These are phyloP conservation scores for Eucidaris tribuloides DNA, from an alignment of 35 echinoderm and acorn worm species.

Conservation along the genomic window DNA sequence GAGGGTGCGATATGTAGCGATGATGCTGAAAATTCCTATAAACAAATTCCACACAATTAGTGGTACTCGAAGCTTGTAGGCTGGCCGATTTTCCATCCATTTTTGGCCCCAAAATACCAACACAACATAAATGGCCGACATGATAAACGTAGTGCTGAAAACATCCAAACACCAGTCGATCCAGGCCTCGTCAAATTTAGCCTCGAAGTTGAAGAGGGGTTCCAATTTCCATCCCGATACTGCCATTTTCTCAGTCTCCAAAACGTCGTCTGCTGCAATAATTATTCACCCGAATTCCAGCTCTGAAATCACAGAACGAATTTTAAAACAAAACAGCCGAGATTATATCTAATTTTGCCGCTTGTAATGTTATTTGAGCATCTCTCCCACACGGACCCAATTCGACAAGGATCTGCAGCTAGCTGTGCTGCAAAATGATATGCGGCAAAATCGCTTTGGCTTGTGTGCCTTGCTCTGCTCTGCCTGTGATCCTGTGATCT, in stretches of 20 bases:
- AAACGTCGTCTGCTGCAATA: too few relatives aligned
- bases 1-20: conserved; percentile 34
- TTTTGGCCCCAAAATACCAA: conserved; percentile 34
- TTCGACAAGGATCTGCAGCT: too few relatives aligned
- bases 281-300: too few relatives aligned
- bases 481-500: too few relatives aligned
- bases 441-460: too few relatives aligned
- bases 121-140: conserved; percentile 56
- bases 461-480: too few relatives aligned
- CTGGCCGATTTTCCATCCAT: conserved; percentile 55
- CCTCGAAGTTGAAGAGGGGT: background rate
- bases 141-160: conserved; percentile 37
- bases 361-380: too few relatives aligned
- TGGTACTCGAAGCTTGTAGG: conserved; percentile 49
- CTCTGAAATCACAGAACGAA: too few relatives aligned
- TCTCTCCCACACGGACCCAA: too few relatives aligned
- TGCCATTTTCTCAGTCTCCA: conserved; percentile 23
- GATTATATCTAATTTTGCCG: too few relatives aligned
- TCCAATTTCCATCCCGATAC: background rate
- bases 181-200: background rate
- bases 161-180: background rate
- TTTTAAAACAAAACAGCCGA: too few relatives aligned
- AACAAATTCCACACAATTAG: conserved; percentile 82
- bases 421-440: too few relatives aligned
- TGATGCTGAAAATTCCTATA: conserved; percentile 70